Evolutionary conservation across 2,888 invertebrate genomes (phyloP), one percentile per base, ranked within the genome.

Genomic region (Eurois occulta): DNA sequence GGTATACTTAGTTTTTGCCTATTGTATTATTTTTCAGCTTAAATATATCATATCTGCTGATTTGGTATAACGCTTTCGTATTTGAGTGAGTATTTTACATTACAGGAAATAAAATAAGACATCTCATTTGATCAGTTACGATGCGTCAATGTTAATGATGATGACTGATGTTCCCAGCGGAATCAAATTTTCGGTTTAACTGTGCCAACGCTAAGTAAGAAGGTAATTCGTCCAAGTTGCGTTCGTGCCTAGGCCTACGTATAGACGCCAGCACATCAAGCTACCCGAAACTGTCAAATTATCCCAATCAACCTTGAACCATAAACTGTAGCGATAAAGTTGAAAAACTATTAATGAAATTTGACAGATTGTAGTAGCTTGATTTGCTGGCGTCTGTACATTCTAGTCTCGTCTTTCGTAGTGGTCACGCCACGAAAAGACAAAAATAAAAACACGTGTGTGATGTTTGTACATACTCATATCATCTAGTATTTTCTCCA

Each of bases 81-180:
- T 72, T 21, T 72, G 72, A 72, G 35, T 35, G 21, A 35, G 43
- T 72, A 38, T n/a, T 28, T 46, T 28, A 28, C 6, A 28, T n/a
- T 70, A 24, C n/a, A 43, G n/a, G 10, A 28, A 38, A 46, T 72
- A 21, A 46, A 32, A 64, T 1, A 43, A 72, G 13, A n/a, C 21
- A 71, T 35, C 21, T 21, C 3, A 35, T 21, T 35, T 46, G n/a
- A n/a, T 46, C 6, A 71, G 10, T 32, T 28, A 13, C 24, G 13
- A 64, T 38, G n/a, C 72, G 10, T n/a, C n/a, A n/a, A 32, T 21
- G 10, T 21, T 35, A 32, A 72, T 72, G 2, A 72, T 72, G 2
- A 43, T 46, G n/a, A 43, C 21, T n/a, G 41, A n/a, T n/a, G 35
- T n/a, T 11, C 38, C 18, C 24, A 67, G 32, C 16, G 21, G 21